Conservation (phyloP, 2,113 vertebrate species). For the Picathartes gymnocephalus region DNA sequence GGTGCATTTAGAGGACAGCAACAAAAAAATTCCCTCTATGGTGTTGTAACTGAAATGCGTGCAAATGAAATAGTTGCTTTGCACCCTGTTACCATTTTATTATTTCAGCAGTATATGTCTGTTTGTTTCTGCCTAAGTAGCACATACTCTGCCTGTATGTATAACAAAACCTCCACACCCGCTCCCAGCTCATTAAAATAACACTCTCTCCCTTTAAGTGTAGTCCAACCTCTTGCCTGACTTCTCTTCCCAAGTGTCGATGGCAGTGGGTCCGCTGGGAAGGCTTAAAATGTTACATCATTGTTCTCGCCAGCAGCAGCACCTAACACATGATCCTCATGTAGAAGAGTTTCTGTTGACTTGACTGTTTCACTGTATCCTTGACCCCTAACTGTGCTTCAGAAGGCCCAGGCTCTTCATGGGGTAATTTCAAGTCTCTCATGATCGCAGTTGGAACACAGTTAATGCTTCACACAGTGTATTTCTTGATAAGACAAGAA, state of each 20-base stretch:
- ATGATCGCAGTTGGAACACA: neutral
- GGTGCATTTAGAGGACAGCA: neutral
- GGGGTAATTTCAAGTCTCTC: neutral
- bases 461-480: neutral
- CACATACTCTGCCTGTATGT: accelerated
- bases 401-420: neutral
- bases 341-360: neutral
- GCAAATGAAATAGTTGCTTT: neutral
- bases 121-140: neutral
- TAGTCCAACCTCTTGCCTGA: neutral
- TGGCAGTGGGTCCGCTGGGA: neutral
- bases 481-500: neutral
- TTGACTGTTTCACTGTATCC: neutral
- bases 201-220: neutral
- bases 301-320: neutral
- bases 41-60: neutral
- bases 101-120: neutral
- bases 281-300: neutral
- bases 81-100: neutral
- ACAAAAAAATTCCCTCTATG: neutral
- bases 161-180: neutral
- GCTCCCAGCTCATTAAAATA: neutral
- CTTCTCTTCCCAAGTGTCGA: neutral
- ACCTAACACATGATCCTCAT: accelerated
- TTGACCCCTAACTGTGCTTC: neutral